A percentile compares a stretch with the other conserved stretches of the same genome.
These are phyloP conservation scores for Meandrusa payeni DNA, from an alignment of 2,888 invertebrate species.

Conservation along the genomic window DNA sequence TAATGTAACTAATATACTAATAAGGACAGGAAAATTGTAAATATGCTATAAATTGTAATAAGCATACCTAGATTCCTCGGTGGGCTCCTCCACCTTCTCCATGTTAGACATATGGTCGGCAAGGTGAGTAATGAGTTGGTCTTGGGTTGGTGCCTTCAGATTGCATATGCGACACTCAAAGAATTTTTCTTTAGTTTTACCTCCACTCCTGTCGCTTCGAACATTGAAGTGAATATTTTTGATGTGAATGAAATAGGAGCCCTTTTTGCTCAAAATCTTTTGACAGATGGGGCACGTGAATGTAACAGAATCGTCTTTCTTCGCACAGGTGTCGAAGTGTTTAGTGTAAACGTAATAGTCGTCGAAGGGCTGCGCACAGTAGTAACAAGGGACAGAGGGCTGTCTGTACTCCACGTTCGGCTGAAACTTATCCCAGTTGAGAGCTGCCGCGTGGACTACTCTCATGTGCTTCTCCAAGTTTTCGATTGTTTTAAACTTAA, in stretches of 20 bases:
- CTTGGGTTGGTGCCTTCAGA: slow-evolving; percentile 56
- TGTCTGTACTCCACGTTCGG: slow-evolving; percentile 28
- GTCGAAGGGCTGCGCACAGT: slow-evolving; percentile 49
- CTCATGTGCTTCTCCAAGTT: slow-evolving; percentile 65
- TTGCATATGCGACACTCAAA: slow-evolving; percentile 65
- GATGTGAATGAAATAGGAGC: slow-evolving; percentile 52
- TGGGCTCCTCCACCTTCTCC: slow-evolving; percentile 43
- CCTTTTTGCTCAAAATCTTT: slow-evolving; percentile 43
- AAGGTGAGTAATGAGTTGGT: slow-evolving; percentile 59
- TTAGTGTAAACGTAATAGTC: slow-evolving; percentile 55
- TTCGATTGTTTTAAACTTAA: slow-evolving; percentile 58
- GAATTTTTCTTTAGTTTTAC: slow-evolving; percentile 5
- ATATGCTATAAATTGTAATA: no score
- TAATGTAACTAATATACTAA: no score
- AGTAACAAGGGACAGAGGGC: slow-evolving; percentile 56
- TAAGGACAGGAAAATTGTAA: no score
- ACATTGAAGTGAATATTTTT: slow-evolving; percentile 55
- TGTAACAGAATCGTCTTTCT: slow-evolving; percentile 38
- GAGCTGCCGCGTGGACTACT: slow-evolving; percentile 59
- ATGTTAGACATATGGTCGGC: slow-evolving; percentile 64
- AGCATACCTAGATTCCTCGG: slow-evolving; percentile 54
- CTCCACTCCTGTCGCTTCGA: neutral
- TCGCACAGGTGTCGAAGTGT: slow-evolving; percentile 53
- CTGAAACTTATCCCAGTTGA: slow-evolving; percentile 31
- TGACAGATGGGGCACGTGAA: slow-evolving; percentile 58